These are phyloP conservation scores for Parasteatoda lunata DNA, from an alignment of 2,888 invertebrate species.

Conservation along the genomic window DNA sequence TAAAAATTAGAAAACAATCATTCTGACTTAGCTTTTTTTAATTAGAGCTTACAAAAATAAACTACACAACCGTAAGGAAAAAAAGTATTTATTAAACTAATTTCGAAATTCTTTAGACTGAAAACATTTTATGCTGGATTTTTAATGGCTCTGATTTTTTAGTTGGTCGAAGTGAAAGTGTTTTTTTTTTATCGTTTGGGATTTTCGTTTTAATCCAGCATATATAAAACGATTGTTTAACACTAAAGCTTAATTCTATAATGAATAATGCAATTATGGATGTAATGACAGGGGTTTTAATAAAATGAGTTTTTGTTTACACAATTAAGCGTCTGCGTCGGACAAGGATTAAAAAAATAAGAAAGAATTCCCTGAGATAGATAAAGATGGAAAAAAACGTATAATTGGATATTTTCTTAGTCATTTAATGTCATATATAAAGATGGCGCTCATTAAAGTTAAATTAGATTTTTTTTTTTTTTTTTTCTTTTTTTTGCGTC, in stretches of 20 bases:
- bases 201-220: conserved; percentile 25
- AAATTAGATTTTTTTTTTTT: conserved; percentile 52
- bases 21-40: not conserved
- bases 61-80: not conserved
- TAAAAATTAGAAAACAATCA: conserved; percentile 5
- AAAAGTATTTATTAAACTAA: not conserved
- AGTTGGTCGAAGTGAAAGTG: not conserved
- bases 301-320: conserved; percentile 54
- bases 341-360: not conserved
- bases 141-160: not conserved
- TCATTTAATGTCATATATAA: conserved; percentile 59
- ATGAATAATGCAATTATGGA: conserved; percentile 62
- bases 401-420: conserved; percentile 65
- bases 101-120: not conserved
- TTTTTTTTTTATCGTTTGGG: conserved; percentile 22
- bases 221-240: conserved; percentile 62
- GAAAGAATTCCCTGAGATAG: conserved; percentile 40
- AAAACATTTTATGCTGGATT: not conserved
- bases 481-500: conserved; percentile 10
- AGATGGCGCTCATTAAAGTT: conserved; percentile 62
- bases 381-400: conserved; percentile 17
- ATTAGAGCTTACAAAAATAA: not conserved
- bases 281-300: conserved; percentile 59
- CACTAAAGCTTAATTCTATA: conserved; percentile 47
- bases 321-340: conserved; percentile 46